Evolutionary conservation across 1,140 invertebrate species (phyloP).

Genomic region (Zaprionus nigranus): DNA sequence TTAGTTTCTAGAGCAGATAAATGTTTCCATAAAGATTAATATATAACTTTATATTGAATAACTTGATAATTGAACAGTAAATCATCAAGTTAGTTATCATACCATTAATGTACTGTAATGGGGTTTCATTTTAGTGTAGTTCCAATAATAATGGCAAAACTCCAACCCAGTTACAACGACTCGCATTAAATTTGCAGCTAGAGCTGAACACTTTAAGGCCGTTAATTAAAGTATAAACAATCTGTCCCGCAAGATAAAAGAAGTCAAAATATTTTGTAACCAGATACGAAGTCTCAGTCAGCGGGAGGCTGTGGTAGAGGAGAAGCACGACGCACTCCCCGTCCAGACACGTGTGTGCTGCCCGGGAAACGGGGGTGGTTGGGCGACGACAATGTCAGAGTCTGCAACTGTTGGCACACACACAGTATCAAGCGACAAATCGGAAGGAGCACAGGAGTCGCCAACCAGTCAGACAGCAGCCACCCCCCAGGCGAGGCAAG

Average conservation of each 20-base stretch:
- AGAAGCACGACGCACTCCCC: constrained; percentile 30
- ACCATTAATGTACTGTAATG: too few relatives aligned
- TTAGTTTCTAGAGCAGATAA: too few relatives aligned
- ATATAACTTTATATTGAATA: too few relatives aligned
- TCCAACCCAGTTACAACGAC: too few relatives aligned
- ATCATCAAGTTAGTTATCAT: too few relatives aligned
- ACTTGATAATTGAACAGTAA: too few relatives aligned
- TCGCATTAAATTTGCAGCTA: constrained; percentile 11
- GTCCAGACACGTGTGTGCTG: constrained; percentile 67
- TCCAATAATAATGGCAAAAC: not conserved
- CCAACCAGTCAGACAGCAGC: constrained; percentile 65
- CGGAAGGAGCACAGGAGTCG: constrained; percentile 44
- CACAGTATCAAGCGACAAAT: constrained; percentile 72
- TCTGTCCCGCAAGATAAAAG: constrained; percentile 63
- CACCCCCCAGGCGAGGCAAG: constrained; percentile 45
- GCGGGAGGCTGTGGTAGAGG: constrained; percentile 8
- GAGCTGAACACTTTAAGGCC: constrained; percentile 55
- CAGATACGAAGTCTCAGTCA: constrained; percentile 68
- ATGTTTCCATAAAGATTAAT: too few relatives aligned
- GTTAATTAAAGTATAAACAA: constrained; percentile 72
- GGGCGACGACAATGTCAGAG: not conserved
- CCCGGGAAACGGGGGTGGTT: constrained; percentile 59
- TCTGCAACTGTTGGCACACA: not conserved
- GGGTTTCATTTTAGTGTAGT: not conserved
- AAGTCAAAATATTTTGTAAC: constrained; percentile 82